Evolutionary conservation across 2,888 invertebrate genomes (phyloP).

Genomic region (Parnassius mnemosyne): DNA sequence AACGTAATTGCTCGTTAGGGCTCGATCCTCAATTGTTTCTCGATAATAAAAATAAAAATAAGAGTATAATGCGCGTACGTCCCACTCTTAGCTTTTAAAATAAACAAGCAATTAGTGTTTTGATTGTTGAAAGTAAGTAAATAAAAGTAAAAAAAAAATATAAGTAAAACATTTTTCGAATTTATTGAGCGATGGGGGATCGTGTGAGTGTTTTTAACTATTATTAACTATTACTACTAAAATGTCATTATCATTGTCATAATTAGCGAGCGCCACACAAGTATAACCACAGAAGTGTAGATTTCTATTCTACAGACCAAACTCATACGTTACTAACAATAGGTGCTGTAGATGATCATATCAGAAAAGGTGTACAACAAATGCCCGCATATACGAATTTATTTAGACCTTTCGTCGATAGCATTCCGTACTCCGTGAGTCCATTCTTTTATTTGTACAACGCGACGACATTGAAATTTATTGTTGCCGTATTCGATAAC

Average conservation of each 20-base stretch:
- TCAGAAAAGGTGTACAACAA: constrained; percentile 52
- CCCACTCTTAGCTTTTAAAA: constrained; percentile 21
- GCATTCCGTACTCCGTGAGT: constrained; percentile 49
- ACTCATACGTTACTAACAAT: constrained; percentile 6
- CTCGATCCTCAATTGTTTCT: constrained; percentile 71
- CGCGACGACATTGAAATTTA: constrained; percentile 75
- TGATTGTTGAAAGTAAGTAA: no score
- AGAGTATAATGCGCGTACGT: constrained; percentile 47
- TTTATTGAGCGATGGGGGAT: no score
- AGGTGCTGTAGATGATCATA: constrained; percentile 37
- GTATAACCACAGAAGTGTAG: no score
- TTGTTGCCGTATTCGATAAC: constrained; percentile 74
- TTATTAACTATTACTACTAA: no score
- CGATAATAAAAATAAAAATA: constrained; percentile 57
- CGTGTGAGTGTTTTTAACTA: no score
- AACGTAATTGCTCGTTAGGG: constrained; percentile 76
- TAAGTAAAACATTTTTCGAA: no score
- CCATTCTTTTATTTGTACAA: constrained; percentile 69
- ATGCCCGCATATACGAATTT: constrained; percentile 71
- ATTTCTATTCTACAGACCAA: background rate
- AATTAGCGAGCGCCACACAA: no score
- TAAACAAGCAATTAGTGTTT: no score
- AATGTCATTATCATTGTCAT: no score
- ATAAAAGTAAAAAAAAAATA: no score
- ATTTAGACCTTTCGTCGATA: constrained; percentile 74